Evolutionary conservation across 2,888 invertebrate species (phyloP), one percentile per base, ranked within the genome.

Genomic region (Euzetes globulus): DNA sequence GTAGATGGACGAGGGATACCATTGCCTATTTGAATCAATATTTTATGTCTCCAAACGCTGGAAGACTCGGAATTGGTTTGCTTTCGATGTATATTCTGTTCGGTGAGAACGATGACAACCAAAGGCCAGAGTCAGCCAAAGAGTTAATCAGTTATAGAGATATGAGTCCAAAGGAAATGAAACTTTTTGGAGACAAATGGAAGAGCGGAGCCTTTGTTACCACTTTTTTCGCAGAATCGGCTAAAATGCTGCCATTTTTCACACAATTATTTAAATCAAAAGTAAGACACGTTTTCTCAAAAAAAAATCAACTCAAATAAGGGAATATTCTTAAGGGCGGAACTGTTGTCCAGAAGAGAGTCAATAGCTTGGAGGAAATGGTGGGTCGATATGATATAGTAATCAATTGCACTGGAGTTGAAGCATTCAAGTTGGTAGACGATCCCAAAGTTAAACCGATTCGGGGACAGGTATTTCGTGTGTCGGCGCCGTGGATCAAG

Each of bases 361-460:
- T 72, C 27, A 33, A 47, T 5, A 72, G 6, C 11, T 29, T 74
- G 15, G 27, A 73, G 15, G 63, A 79, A 45, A 82, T 84, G 6
- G 81, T 82, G 0, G 82, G 86, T 63, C 82, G 82, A 0, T 89
- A 87, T 79, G 88, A 91, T 80, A 84, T 90, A 0, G 84, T 93
- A n/a, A 85, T 93, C 60, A 92, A 93, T 81, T 93, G 92, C 79
- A 86, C 88, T 0, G 93, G 94, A 9, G 80, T 92, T 0, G 88
- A 87, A 0, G 87, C 92, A 0, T 84, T 84, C 78, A 22, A 17
- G 13, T 81, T 92, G 0, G 85, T 88, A 0, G 84, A 85, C 0
- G 92, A 93, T 84, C 78, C 82, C 0, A 80, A 81, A 47, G 84
- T 91, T 70, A 83, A 83, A 73, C 86, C 92, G 1, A 86, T 91